Base-by-base conservation (phyloP, 2,888 invertebrate genomes). In the Melitaea athalia region DNA sequence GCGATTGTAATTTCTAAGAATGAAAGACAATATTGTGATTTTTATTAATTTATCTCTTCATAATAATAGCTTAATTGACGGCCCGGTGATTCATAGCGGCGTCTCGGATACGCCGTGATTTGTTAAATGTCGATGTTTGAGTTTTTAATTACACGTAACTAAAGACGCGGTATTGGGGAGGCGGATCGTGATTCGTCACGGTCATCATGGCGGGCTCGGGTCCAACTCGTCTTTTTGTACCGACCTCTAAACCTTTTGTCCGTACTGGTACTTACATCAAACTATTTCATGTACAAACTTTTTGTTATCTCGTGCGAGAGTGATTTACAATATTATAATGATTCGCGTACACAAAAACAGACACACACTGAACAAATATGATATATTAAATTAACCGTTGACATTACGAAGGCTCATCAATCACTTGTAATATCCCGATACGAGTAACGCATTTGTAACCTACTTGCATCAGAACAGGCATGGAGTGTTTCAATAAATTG, bases 111-210 rank as follows among this genome's bases (percentile, higher is more conserved):
- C 74, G 75, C 79, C 77, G 80, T 85, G 84, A 89, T 89, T 90
- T 88, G 89, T 89, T 86, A 83, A 83, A 85, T 86, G 90, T 89
- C 90, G 87, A 87, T 88, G 85, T 87, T 91, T 89, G 87, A 91
- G 87, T 87, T 91, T 91, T 90, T 91, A 92, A 91, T 91, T 91
- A 88, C 77, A 88, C 88, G 85, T 85, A 87, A 88, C 89, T 86
- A 90, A 90, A 90, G 84, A 83, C 80, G 78, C 83, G 84, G 85
- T 87, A 87, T 91, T 88, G 87, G 83, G 81, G 81, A 82, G 89
- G 85, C 86, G 88, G 86, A 82, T 63, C 85, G 81, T 79, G 79
- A 83, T 87, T 88, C 83, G 89, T 87, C 88, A 86, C 85, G 87
- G 86, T 74, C 79, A 78, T 86, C 82, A 82, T 79, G 79, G 78